These are phyloP conservation scores for Stigmatopora nigra DNA, from an alignment of 2,113 vertebrate genomes.

Conservation along the genomic window DNA sequence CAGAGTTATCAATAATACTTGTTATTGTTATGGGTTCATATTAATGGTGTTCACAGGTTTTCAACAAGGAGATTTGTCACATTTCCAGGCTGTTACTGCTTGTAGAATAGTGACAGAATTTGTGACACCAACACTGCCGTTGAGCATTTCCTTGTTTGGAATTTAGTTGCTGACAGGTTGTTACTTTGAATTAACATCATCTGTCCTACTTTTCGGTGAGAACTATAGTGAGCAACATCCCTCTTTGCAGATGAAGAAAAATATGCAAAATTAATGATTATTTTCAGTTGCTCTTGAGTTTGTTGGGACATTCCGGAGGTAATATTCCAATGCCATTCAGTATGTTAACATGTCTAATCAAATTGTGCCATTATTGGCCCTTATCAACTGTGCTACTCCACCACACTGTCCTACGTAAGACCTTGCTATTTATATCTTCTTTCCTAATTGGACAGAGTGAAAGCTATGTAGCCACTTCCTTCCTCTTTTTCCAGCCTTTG, in stretches of 20 bases:
- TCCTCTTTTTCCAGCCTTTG: constrained; percentile 32
- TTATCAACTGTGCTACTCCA: constrained; percentile 1
- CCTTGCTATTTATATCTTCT: constrained; percentile 49
- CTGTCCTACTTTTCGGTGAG: background rate
- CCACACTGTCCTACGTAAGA: constrained; percentile 30
- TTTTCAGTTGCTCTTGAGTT: background rate
- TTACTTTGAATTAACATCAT: background rate
- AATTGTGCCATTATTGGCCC: background rate
- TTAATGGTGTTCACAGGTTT: too few species aligned
- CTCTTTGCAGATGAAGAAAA: background rate
- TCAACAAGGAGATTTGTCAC: too few species aligned
- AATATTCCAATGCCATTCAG: background rate
- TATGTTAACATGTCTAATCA: background rate
- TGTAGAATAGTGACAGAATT: background rate
- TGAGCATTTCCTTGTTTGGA: background rate
- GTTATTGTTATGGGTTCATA: too few species aligned
- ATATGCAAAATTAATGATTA: background rate
- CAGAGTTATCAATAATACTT: too few species aligned
- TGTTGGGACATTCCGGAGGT: background rate
- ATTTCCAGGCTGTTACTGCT: too few species aligned
- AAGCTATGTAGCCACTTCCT: constrained; percentile 34
- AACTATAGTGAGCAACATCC: background rate
- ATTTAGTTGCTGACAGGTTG: background rate
- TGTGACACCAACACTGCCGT: background rate
- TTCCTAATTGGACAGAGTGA: constrained; percentile 51